Evolutionary conservation across 2,797 vertebrate species (phyloP).

Genomic region (Melanotaenia nigrans): DNA sequence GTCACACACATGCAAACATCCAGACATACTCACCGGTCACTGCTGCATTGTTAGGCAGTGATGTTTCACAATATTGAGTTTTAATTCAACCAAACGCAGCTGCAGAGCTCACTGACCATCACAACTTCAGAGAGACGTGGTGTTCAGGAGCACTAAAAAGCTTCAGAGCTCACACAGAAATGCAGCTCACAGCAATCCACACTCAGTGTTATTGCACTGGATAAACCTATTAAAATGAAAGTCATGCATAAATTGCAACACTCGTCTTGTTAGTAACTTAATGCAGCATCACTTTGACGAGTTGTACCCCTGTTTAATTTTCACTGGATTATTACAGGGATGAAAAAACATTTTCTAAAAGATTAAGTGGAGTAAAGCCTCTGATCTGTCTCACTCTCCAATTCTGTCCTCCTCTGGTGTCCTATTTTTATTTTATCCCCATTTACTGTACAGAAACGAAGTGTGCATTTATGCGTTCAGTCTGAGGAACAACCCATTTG

Average conservation of each 20-base stretch:
- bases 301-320: not conserved
- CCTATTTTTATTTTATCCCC: too few species aligned
- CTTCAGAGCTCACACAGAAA: conserved; percentile 32
- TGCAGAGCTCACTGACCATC: conserved; percentile 32
- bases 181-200: conserved; percentile 52
- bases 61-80: conserved; percentile 23
- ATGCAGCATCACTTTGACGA: not conserved
- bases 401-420: too few species aligned
- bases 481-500: not conserved
- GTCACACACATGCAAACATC: not conserved
- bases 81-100: conserved; percentile 28
- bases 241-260: conserved; percentile 57
- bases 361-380: too few species aligned
- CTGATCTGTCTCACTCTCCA: too few species aligned
- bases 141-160: conserved; percentile 46
- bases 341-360: not conserved
- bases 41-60: conserved; percentile 29
- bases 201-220: conserved; percentile 48
- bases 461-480: not conserved
- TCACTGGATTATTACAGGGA: not conserved
- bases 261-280: conserved; percentile 53
- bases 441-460: too few species aligned
- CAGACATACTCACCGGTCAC: not conserved
- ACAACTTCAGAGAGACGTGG: not conserved
- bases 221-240: conserved; percentile 44